These are phyloP conservation scores for Helicoverpa assulta DNA, from an alignment of 2,888 invertebrate genomes.

Conservation along the genomic window DNA sequence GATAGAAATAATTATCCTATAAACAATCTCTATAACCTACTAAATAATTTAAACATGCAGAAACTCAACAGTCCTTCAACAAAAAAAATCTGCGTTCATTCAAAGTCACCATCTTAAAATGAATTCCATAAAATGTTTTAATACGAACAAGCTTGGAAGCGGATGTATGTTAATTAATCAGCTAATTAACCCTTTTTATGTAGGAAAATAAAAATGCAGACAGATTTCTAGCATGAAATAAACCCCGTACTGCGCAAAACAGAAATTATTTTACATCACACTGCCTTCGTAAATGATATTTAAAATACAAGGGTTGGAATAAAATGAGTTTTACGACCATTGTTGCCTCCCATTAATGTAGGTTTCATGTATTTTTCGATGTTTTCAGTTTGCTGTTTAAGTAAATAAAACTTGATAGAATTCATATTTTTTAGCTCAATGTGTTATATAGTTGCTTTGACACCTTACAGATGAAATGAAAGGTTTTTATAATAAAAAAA, in stretches of 20 bases:
- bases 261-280: conserved; percentile 1
- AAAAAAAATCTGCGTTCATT: background rate
- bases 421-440: background rate
- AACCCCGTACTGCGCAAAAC: background rate
- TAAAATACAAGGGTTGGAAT: conserved; percentile 2
- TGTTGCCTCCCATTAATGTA: background rate
- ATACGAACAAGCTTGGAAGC: conserved; percentile 1
- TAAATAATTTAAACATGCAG: background rate
- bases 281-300: conserved; percentile 11
- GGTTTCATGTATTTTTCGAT: background rate
- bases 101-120: background rate
- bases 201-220: conserved; percentile 5
- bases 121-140: conserved; percentile 5
- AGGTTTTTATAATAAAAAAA: background rate
- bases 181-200: conserved; percentile 23
- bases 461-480: too few species aligned
- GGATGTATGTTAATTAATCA: conserved; percentile 21
- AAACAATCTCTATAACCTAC: background rate
- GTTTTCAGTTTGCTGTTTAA: background rate
- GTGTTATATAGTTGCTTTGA: too few species aligned
- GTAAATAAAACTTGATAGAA: background rate
- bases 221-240: conserved; percentile 21
- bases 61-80: background rate
- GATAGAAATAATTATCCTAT: too few species aligned
- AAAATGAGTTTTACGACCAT: background rate